These are phyloP conservation scores for Pollenia griseotomentosa DNA, from an alignment of 2,888 invertebrate species.

Conservation along the genomic window DNA sequence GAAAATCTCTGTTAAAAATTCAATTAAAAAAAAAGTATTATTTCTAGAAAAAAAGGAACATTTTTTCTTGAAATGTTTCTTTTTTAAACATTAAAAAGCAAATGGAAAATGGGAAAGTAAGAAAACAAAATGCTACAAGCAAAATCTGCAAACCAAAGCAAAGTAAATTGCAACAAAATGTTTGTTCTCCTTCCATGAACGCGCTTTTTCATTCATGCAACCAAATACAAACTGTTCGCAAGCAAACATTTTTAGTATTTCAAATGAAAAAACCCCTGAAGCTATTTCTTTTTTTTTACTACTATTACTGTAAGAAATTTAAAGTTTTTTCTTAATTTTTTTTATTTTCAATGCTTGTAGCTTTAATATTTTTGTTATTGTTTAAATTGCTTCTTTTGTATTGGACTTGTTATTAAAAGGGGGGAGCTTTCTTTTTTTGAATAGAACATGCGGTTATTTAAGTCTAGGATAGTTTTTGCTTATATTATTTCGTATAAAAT, in stretches of 20 bases:
- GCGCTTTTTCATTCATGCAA: background rate
- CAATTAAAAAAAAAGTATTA: background rate
- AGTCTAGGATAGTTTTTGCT: background rate
- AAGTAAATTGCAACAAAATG: background rate
- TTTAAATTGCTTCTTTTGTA: background rate
- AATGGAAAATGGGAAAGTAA: background rate
- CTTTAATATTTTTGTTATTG: background rate
- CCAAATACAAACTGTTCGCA: background rate
- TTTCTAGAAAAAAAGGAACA: background rate
- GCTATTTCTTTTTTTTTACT: slow-evolving; percentile 22
- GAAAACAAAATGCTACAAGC: background rate
- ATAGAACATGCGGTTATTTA: background rate
- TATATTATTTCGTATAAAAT: background rate
- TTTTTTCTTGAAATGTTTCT: too few relatives aligned
- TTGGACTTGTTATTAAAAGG: background rate
- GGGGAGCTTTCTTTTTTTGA: too few relatives aligned
- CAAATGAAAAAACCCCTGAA: slow-evolving; percentile 59
- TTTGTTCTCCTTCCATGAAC: background rate
- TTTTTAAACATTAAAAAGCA: background rate
- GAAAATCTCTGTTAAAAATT: background rate
- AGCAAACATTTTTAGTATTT: background rate
- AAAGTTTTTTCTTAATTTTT: slow-evolving; percentile 16
- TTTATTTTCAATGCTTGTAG: background rate
- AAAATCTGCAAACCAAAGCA: slow-evolving; percentile 1
- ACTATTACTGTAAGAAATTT: slow-evolving; percentile 25